Evolutionary conservation across 2,888 invertebrate species (phyloP).

Genomic region (Hemistola chrysoprasaria): DNA sequence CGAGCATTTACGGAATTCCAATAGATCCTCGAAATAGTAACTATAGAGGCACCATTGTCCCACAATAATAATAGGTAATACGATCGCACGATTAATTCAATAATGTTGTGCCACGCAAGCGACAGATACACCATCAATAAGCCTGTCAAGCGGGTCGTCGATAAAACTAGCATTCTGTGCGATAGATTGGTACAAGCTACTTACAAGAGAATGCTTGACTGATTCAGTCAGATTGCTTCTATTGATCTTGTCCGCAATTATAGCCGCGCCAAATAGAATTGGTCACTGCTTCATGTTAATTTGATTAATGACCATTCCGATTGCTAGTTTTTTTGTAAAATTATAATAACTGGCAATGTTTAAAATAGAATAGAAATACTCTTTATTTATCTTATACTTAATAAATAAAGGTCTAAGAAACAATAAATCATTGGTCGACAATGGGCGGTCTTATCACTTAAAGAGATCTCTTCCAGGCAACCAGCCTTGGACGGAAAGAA

Average conservation of each 20-base stretch:
- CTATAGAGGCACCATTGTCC: slow-evolving; percentile 43
- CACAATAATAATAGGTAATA: slow-evolving; percentile 35
- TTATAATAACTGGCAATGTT: too few relatives aligned
- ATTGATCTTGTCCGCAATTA: slow-evolving; percentile 10
- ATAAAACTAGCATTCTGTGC: slow-evolving; percentile 60
- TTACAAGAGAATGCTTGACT: slow-evolving; percentile 10
- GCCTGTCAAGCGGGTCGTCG: slow-evolving; percentile 58
- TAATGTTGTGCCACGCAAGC: slow-evolving; percentile 48
- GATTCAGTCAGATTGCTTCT: slow-evolving; percentile 12
- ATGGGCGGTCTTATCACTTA: too few relatives aligned
- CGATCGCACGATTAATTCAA: slow-evolving; percentile 40
- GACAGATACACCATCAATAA: slow-evolving; percentile 59
- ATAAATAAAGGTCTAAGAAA: too few relatives aligned
- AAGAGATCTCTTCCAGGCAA: too few relatives aligned
- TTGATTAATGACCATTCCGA: too few relatives aligned
- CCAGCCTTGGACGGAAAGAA: too few relatives aligned
- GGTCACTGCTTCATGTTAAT: too few relatives aligned
- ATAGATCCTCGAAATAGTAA: slow-evolving; percentile 30
- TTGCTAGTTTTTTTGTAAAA: too few relatives aligned
- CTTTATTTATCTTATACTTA: too few relatives aligned
- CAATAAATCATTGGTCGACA: too few relatives aligned
- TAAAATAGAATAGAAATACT: too few relatives aligned
- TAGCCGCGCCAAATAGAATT: slow-evolving; percentile 4
- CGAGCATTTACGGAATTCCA: slow-evolving; percentile 6
- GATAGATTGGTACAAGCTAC: slow-evolving; percentile 21